Percentiles rank a stretch among this genome's conserved stretches.
Evolutionary conservation across 2,888 invertebrate species (phyloP).

Genomic region (Erannis defoliaria): DNA sequence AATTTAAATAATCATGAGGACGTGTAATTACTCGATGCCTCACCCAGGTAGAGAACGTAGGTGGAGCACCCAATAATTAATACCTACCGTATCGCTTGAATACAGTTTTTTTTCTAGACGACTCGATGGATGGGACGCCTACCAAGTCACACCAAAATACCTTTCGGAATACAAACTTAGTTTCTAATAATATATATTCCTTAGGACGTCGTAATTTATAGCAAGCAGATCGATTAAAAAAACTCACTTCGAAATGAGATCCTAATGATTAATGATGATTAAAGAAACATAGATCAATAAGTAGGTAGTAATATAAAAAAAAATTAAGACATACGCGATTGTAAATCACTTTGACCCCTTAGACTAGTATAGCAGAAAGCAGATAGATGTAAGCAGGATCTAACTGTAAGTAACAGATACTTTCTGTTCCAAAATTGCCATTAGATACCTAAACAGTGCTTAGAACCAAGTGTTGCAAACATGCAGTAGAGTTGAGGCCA

Average conservation of each 20-base stretch:
- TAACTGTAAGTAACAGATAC: constrained; percentile 6
- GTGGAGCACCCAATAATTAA: too few species aligned
- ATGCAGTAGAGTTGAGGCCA: constrained; percentile 13
- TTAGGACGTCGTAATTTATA: constrained; percentile 13
- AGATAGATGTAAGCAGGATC: constrained; percentile 8
- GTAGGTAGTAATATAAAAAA: neutral
- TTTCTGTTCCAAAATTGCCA: neutral
- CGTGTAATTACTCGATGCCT: too few species aligned
- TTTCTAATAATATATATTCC: neutral
- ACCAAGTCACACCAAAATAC: too few species aligned
- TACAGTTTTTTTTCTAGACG: too few species aligned
- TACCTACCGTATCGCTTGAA: too few species aligned
- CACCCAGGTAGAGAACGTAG: too few species aligned
- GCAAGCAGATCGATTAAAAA: constrained; percentile 2
- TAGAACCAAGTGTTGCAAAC: constrained; percentile 12
- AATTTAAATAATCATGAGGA: too few species aligned
- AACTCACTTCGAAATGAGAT: constrained; percentile 5
- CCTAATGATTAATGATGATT: constrained; percentile 37
- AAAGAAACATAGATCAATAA: constrained; percentile 5
- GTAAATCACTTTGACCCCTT: constrained; percentile 15
- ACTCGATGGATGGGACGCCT: too few species aligned
- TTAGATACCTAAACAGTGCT: neutral
- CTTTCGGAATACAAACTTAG: too few species aligned
- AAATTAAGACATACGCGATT: constrained; percentile 1
- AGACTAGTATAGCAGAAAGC: too few species aligned